These are phyloP conservation scores for Cactoblastis cactorum DNA, from an alignment of 2,888 invertebrate species.

Conservation along the genomic window DNA sequence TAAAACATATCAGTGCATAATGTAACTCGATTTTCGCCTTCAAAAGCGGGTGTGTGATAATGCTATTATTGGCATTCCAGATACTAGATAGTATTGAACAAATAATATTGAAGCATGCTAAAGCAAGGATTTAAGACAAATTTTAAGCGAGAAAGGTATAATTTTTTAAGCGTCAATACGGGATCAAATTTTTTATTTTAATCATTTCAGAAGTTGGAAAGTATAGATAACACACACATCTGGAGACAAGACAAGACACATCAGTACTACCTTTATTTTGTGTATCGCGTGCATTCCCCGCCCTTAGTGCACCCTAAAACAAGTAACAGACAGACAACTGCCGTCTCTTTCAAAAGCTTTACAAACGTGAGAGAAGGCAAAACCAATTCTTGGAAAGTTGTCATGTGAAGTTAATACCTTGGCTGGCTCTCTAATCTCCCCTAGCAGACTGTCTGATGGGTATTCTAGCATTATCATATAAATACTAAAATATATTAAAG, in stretches of 20 bases:
- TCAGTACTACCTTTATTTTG: background rate
- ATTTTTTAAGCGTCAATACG: too few species aligned
- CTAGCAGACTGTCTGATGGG: constrained; percentile 36
- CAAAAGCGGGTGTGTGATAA: too few species aligned
- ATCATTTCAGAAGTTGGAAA: too few species aligned
- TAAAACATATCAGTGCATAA: too few species aligned
- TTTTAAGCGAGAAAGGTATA: too few species aligned
- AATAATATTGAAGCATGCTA: too few species aligned
- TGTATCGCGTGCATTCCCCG: background rate
- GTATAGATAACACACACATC: too few species aligned
- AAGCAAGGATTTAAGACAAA: too few species aligned
- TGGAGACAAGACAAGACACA: background rate
- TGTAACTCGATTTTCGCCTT: too few species aligned
- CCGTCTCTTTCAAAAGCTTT: background rate
- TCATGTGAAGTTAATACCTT: constrained; percentile 4
- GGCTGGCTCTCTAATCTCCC: constrained; percentile 19
- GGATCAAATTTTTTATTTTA: too few species aligned
- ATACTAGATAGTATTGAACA: too few species aligned
- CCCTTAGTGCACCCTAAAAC: background rate
- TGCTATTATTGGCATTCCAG: too few species aligned
- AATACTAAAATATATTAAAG: background rate
- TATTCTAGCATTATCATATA: constrained; percentile 23
- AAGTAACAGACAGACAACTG: background rate
- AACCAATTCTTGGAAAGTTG: background rate
- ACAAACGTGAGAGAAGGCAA: background rate